Conservation (phyloP, 2,113 vertebrate genomes). For the Egretta garzetta region DNA sequence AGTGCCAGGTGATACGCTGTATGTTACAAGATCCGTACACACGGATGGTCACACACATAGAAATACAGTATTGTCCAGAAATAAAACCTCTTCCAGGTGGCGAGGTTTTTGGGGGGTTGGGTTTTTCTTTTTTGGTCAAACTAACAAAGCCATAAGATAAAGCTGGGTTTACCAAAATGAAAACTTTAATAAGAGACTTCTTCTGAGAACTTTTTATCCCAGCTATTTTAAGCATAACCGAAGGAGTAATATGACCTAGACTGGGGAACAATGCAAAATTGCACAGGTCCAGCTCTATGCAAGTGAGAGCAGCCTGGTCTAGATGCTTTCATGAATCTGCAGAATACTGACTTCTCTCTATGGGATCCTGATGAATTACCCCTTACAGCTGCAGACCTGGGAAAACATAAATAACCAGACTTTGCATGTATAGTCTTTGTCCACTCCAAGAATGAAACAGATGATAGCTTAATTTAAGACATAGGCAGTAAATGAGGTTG, state of each 20-base stretch:
- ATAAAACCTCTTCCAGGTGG: background rate
- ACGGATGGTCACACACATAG: background rate
- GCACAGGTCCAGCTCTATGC: background rate
- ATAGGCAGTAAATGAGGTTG: background rate
- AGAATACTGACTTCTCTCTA: background rate
- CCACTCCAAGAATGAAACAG: background rate
- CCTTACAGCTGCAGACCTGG: background rate
- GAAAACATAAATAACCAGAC: slow-evolving; percentile 12
- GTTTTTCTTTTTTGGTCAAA: background rate
- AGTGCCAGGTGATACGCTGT: background rate
- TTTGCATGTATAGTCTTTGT: background rate
- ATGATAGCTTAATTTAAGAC: background rate
- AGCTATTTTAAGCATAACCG: background rate
- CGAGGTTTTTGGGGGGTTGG: too few relatives aligned
- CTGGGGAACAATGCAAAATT: background rate
- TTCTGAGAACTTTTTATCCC: background rate
- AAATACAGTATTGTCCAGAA: background rate
- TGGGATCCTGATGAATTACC: background rate
- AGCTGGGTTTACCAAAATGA: background rate
- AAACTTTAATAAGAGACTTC: background rate
- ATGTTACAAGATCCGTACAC: background rate
- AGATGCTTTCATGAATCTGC: background rate
- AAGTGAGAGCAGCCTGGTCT: background rate
- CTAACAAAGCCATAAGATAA: background rate
- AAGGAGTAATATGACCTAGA: background rate